Evolutionary conservation across 2,888 invertebrate genomes (phyloP).

Genomic region (Eupelmus urozonus): DNA sequence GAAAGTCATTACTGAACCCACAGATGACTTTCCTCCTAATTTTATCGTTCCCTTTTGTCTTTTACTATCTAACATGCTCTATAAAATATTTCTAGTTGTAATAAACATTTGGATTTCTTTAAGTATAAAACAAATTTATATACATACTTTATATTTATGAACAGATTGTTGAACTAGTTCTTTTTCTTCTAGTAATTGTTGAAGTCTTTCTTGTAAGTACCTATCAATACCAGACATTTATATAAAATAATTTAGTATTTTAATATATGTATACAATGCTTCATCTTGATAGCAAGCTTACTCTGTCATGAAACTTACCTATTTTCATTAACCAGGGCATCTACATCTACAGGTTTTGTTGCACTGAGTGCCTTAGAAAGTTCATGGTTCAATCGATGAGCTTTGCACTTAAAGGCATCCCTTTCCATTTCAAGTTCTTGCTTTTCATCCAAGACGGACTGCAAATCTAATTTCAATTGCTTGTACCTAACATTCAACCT

Average conservation of each 20-base stretch:
- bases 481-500: slow-evolving; percentile 83
- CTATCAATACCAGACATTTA: slow-evolving; percentile 67
- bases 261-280: neutral
- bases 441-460: slow-evolving; percentile 89
- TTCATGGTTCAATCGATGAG: slow-evolving; percentile 89
- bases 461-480: slow-evolving; percentile 87
- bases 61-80: slow-evolving; percentile 86
- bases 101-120: slow-evolving; percentile 21
- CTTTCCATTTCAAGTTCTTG: slow-evolving; percentile 89
- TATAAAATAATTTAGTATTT: slow-evolving; percentile 14
- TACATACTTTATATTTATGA: slow-evolving; percentile 86
- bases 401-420: slow-evolving; percentile 90
- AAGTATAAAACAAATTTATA: slow-evolving; percentile 15
- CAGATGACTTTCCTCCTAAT: slow-evolving; percentile 82
- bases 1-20: slow-evolving; percentile 87
- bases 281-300: too few relatives aligned
- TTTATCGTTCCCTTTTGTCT: slow-evolving; percentile 85
- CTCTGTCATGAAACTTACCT: slow-evolving; percentile 79
- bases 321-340: slow-evolving; percentile 89
- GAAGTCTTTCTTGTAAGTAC: slow-evolving; percentile 88
- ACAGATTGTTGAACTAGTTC: slow-evolving; percentile 86
- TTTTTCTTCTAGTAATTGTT: slow-evolving; percentile 88
- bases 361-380: slow-evolving; percentile 84
- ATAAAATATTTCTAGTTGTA: slow-evolving; percentile 65
- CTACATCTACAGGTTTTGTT: slow-evolving; percentile 84